These are phyloP conservation scores for Chelon auratus DNA, from an alignment of 2,797 vertebrate species.

Conservation along the genomic window DNA sequence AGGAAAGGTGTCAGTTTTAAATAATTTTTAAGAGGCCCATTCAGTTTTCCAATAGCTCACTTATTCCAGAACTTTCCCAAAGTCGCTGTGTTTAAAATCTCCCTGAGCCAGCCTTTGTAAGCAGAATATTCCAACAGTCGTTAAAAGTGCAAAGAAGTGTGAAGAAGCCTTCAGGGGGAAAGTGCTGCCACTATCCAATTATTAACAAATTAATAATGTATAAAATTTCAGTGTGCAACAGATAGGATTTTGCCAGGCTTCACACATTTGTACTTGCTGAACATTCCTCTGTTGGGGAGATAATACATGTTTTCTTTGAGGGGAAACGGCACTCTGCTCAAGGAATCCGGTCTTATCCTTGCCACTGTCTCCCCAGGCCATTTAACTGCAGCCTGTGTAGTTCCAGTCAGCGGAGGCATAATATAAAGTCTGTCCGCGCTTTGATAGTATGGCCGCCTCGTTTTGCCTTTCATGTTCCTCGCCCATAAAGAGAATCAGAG, in stretches of 20 bases:
- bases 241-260: slow-evolving; percentile 6
- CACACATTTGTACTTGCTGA: slow-evolving; percentile 14
- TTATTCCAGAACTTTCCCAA: slow-evolving; percentile 35
- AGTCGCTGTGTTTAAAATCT: slow-evolving; percentile 3
- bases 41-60: slow-evolving; percentile 35
- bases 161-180: background rate
- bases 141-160: slow-evolving; percentile 2
- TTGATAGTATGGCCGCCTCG: slow-evolving; percentile 1
- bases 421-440: slow-evolving; percentile 26
- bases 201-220: slow-evolving; percentile 28
- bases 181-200: background rate
- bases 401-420: background rate
- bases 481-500: background rate
- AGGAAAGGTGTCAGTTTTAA: background rate
- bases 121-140: slow-evolving; percentile 6
- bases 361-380: background rate
- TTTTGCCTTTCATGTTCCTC: slow-evolving; percentile 3
- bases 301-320: background rate
- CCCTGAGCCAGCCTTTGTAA: background rate
- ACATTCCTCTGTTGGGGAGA: background rate
- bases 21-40: slow-evolving; percentile 4
- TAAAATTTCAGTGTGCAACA: slow-evolving; percentile 2
- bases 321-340: slow-evolving; percentile 1
- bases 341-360: slow-evolving; percentile 5
- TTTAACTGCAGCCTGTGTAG: background rate